A percentile compares a stretch with the other conserved stretches of the same genome.
Conservation (phyloP, 2,797 vertebrate species). For the Micrastur ruficollis region DNA sequence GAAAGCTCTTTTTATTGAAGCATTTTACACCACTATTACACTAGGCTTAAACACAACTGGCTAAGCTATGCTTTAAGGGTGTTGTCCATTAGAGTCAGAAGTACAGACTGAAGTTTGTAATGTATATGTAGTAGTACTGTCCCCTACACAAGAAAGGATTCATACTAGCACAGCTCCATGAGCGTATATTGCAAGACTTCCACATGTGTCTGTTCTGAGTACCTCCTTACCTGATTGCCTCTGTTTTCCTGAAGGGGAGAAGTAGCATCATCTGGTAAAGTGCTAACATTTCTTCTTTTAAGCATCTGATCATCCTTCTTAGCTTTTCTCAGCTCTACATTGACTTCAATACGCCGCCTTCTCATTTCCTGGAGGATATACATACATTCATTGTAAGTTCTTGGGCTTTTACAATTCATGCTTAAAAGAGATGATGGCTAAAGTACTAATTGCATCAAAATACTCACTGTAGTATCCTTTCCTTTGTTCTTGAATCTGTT, state of each 20-base stretch:
- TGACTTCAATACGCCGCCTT: conserved; percentile 89
- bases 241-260: conserved; percentile 94
- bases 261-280: conserved; percentile 86
- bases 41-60: background rate
- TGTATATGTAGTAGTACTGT: accelerated
- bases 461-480: conserved; percentile 88
- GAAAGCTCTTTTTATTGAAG: background rate
- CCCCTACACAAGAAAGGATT: accelerated
- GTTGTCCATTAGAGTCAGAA: too few species aligned
- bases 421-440: background rate
- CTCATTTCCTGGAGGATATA: conserved; percentile 82
- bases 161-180: background rate
- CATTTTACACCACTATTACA: background rate
- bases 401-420: background rate
- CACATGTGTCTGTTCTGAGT: accelerated
- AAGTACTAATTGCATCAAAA: background rate
- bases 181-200: background rate
- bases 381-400: background rate
- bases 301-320: conserved; percentile 98
- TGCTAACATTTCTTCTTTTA: conserved; percentile 92
- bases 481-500: conserved; percentile 98
- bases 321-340: conserved; percentile 95
- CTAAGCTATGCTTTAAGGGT: background rate
- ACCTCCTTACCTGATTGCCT: conserved; percentile 81
- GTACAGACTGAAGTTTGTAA: background rate